Evolutionary conservation across 2,888 invertebrate species (phyloP), one percentile per base, ranked within the genome.

Genomic region (Sclerodermus sp.): DNA sequence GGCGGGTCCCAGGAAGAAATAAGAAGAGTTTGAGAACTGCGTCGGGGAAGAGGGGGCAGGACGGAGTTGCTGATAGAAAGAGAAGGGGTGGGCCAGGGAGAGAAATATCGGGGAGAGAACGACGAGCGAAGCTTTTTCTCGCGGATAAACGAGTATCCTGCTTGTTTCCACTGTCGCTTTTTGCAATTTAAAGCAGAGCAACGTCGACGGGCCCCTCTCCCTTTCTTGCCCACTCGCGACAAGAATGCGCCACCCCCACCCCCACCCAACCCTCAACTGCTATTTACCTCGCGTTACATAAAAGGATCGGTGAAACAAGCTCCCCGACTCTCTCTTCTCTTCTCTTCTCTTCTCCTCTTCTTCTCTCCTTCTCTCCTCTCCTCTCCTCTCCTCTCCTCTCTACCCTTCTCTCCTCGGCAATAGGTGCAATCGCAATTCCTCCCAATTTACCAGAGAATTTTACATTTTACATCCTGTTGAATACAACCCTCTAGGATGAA

Each of bases 21-120:
- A 23, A 40, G 50, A 50, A 54, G 45, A 39, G 45, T 41, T 41
- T 17, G 49, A 37, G 38, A 47, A 49, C 44, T 47, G 50, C 50
- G 45, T 48, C 45, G 42, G 30, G 32, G 14, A 37, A 16, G 5
- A 12, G 39, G 10, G 12, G 10, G 3, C 5, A 14, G 10, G 39
- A 8, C 5, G 2, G 15, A 6, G 17, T 39, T 39, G 39, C 15
- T 12, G 39, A 37, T 6, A 15, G 12, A 13, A 16, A 17, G 39
- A 10, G 17, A 14, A 14, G 17, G 39, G 12, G 39, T 10, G 39
- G 17, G 37, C 5, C 37, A n/a, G 12, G 15, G 32, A 31, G 42
- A 3, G 15, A 30, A 8, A 23, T 23, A 23, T 23, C 23, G 23
- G 23, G 1, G 31, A n/a, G 42, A 42, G n/a, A n/a, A 8, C 23